Base-by-base conservation (phyloP, 2,888 invertebrate species). In the Nemurella pictetii region DNA sequence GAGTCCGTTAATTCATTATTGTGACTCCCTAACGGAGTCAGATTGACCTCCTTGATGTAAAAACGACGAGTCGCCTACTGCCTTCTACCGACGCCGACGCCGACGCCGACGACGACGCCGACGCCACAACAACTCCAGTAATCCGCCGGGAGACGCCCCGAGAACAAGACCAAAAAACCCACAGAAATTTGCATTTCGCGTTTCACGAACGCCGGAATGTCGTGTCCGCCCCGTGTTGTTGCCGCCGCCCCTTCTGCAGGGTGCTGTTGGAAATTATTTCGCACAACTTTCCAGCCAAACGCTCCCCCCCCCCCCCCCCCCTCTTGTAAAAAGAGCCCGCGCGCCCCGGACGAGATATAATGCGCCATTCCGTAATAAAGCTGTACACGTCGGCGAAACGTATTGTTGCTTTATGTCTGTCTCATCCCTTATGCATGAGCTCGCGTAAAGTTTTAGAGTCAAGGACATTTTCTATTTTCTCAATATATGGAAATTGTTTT, bases 21-120 rank as follows among this genome's bases (percentile, higher is more conserved):
- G 95, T 93, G 96, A 96, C 96, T 97, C 96, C 96, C 96, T 96
- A 96, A 96, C 96, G 96, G 96, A 96, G 96, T 97, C 96, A 96
- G 96, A 96, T 96, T 96, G 96, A 96, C 95, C 95, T 96, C 95
- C 94, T 94, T 91, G 94, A 94, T 94, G 94, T 86, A 85, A 85
- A 86, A 85, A 87, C 87, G 94, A 93, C 92, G 91, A 81, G 80
- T 81, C 80, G 35, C 32, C 77, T n/a, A n/a, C n/a, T n/a, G n/a
- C n/a, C n/a, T n/a, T n/a, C n/a, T n/a, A n/a, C n/a, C n/a, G n/a
- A n/a, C n/a, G n/a, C n/a, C n/a, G n/a, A n/a, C 26, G 32, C 29
- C n/a, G 0, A n/a, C 29, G 15, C 30, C 28, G 29, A 4, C 78
- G 29, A 9, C 3, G 30, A 9, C 78, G 78, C 78, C 87, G 87